Percentiles rank a stretch among this genome's conserved stretches.
phyloP scores from a whole-genome alignment of 2,797 vertebrate species.

The Aphelocoma californica region DNA sequence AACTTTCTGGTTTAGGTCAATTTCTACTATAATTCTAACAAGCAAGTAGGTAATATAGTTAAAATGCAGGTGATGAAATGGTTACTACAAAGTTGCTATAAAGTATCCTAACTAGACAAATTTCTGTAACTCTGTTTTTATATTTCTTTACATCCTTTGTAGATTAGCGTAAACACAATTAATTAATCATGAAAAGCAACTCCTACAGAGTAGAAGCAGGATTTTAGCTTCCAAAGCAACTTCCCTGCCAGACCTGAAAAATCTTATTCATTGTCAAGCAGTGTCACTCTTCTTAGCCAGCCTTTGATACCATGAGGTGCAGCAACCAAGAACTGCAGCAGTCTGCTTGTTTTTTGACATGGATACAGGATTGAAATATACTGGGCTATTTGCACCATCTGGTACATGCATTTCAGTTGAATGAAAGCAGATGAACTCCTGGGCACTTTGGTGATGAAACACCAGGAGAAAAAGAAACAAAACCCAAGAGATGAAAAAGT shows the following conservation, averaged over 20 bases:
- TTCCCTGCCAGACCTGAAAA: conserved; percentile 62
- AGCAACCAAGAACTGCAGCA: conserved; percentile 65
- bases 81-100: conserved; percentile 28
- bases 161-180: conserved; percentile 61
- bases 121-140: conserved; percentile 36
- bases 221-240: conserved; percentile 51
- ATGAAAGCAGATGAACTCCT: conserved; percentile 59
- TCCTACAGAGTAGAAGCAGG: conserved; percentile 35
- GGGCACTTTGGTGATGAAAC: conserved; percentile 63
- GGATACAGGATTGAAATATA: conserved; percentile 68
- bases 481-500: conserved; percentile 45
- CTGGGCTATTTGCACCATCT: conserved; percentile 67
- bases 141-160: conserved; percentile 47
- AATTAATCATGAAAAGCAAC: conserved; percentile 70
- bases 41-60: neutral
- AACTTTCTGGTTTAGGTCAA: neutral
- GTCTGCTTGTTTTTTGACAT: conserved; percentile 61
- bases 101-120: conserved; percentile 1
- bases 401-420: conserved; percentile 66
- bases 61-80: conserved; percentile 11
- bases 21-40: neutral
- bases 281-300: conserved; percentile 58
- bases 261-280: conserved; percentile 59
- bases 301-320: conserved; percentile 69
- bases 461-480: conserved; percentile 63